Evolutionary conservation across 2,797 vertebrate genomes (phyloP).

Genomic region (Crax fasciolata): DNA sequence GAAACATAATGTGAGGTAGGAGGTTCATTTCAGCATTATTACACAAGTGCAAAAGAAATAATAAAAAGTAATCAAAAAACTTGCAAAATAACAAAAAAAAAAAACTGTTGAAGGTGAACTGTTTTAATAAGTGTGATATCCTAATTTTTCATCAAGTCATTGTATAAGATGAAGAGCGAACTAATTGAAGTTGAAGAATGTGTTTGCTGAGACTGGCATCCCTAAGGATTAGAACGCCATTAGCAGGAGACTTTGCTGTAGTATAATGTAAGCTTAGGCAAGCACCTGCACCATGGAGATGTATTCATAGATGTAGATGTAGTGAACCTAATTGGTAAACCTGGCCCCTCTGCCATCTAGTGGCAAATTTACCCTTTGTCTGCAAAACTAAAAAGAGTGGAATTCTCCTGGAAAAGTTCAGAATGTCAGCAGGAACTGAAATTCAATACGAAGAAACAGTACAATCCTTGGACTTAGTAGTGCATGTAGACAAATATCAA

Average conservation of each 20-base stretch:
- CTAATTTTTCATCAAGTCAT: background rate
- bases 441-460: background rate
- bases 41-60: background rate
- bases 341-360: background rate
- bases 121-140: background rate
- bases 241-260: background rate
- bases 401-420: background rate
- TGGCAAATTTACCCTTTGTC: background rate
- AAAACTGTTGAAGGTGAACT: background rate
- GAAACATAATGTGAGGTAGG: background rate
- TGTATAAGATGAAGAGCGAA: background rate
- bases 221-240: background rate
- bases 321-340: background rate
- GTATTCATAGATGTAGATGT: background rate
- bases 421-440: background rate
- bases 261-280: fast-evolving
- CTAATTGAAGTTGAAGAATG: fast-evolving
- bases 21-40: background rate
- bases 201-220: background rate
- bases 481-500: background rate
- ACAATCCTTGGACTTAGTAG: background rate
- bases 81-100: background rate
- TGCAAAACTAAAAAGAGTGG: background rate
- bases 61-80: background rate
- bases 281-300: fast-evolving